These are phyloP conservation scores for Ganaspis sp. DNA, from an alignment of 1,140 invertebrate genomes.

Conservation along the genomic window DNA sequence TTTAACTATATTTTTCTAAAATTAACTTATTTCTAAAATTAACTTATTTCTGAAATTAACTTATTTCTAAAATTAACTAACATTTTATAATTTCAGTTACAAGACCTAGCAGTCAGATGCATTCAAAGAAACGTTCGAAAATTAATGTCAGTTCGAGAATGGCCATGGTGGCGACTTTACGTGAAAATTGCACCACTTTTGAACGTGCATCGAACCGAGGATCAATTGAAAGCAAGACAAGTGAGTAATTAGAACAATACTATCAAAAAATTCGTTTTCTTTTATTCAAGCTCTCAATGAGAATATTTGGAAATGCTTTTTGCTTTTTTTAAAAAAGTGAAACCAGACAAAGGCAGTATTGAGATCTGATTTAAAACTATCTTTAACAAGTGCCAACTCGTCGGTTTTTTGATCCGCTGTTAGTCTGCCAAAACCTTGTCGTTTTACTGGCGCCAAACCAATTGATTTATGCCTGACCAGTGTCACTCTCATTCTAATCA, in stretches of 20 bases:
- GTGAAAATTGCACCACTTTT: conserved; percentile 92
- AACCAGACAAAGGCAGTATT: no score
- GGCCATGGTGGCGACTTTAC: conserved; percentile 96
- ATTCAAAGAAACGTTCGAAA: conserved; percentile 95
- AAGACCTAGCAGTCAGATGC: conserved; percentile 93
- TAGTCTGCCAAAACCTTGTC: conserved; percentile 16
- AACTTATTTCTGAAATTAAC: no score
- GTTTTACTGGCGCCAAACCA: conserved; percentile 6
- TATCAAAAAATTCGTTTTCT: background rate
- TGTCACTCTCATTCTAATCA: conserved; percentile 20
- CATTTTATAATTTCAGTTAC: conserved; percentile 74
- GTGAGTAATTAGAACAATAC: conserved; percentile 75
- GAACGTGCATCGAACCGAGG: conserved; percentile 94
- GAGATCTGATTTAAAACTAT: background rate
- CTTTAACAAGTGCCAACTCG: conserved; percentile 14
- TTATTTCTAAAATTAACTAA: background rate
- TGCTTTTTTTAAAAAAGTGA: no score
- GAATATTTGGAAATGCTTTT: no score
- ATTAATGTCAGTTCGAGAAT: conserved; percentile 91
- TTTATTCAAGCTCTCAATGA: background rate
- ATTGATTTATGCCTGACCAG: background rate
- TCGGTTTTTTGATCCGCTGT: background rate
- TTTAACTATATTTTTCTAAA: no score
- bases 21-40: no score
- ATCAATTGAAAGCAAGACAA: conserved; percentile 87